These are phyloP conservation scores for Mizuhopecten yessoensis DNA, from an alignment of 1,140 invertebrate genomes.

Conservation along the genomic window DNA sequence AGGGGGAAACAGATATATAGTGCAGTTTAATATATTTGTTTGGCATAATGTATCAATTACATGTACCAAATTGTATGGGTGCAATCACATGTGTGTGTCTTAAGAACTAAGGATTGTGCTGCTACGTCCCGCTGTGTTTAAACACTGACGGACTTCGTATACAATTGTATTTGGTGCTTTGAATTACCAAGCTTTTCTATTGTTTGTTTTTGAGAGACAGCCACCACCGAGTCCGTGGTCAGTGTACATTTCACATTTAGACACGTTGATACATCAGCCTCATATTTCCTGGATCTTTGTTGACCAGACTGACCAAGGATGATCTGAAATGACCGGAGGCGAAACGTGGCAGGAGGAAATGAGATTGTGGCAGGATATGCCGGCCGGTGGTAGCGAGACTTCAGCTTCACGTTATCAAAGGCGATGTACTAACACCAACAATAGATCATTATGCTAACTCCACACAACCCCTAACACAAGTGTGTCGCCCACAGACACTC, in stretches of 20 bases:
- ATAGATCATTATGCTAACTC: too few species aligned
- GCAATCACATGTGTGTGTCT: too few species aligned
- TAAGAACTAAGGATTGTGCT: too few species aligned
- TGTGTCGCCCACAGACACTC: too few species aligned
- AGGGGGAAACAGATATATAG: too few species aligned
- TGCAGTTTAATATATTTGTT: too few species aligned
- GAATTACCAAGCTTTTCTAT: background rate
- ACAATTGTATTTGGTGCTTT: background rate
- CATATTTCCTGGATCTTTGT: background rate
- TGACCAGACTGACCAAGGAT: background rate
- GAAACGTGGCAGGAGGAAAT: background rate
- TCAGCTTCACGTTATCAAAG: background rate
- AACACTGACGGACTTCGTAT: too few species aligned
- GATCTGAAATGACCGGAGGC: background rate
- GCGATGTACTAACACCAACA: too few species aligned
- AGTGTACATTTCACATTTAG: background rate
- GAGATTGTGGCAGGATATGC: conserved; percentile 3
- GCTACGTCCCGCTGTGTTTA: too few species aligned
- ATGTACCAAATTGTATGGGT: too few species aligned
- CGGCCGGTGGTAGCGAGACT: background rate
- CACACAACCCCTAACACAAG: too few species aligned
- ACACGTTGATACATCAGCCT: background rate
- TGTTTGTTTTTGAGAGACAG: background rate
- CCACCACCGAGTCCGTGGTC: background rate
- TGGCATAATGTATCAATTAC: too few species aligned